A percentile compares a stretch with the other conserved stretches of the same genome.
These are phyloP conservation scores for Drosophila tristis DNA, from an alignment of 1,140 invertebrate genomes.

Conservation along the genomic window DNA sequence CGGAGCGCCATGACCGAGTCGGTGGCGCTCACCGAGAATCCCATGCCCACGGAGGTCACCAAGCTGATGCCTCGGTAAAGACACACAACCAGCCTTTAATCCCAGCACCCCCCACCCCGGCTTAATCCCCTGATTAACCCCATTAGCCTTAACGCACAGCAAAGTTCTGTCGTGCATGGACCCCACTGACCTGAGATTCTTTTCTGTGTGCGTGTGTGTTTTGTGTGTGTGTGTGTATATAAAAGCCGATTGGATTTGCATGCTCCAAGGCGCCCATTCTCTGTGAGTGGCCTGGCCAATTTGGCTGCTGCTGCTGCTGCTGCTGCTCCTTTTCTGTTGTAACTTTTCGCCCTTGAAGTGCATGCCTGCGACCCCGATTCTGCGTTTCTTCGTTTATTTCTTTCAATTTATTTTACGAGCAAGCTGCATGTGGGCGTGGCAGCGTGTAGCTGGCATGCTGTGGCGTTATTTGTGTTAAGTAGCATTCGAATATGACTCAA, in stretches of 20 bases:
- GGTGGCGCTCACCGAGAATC: conserved; percentile 78
- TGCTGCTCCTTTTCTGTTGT: conserved; percentile 36
- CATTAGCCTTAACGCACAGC: too few relatives aligned
- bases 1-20: conserved; percentile 76
- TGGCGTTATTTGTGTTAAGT: conserved; percentile 25
- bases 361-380: not conserved
- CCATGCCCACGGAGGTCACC: conserved; percentile 73
- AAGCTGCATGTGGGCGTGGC: not conserved
- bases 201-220: not conserved
- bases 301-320: too few relatives aligned
- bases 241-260: conserved; percentile 59
- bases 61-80: conserved; percentile 79
- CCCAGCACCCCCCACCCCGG: not conserved
- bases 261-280: conserved; percentile 36
- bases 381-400: conserved; percentile 1
- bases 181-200: not conserved
- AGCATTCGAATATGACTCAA: conserved; percentile 41
- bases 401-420: too few relatives aligned
- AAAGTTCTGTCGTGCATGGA: conserved; percentile 8
- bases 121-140: conserved; percentile 4
- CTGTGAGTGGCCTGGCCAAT: not conserved
- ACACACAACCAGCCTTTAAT: conserved; percentile 10
- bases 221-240: too few relatives aligned
- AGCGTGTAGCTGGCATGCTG: conserved; percentile 32
- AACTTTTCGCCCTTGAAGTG: conserved; percentile 15